These are phyloP conservation scores for Drosophila pegasa DNA, from an alignment of 2,888 invertebrate species.

Conservation along the genomic window DNA sequence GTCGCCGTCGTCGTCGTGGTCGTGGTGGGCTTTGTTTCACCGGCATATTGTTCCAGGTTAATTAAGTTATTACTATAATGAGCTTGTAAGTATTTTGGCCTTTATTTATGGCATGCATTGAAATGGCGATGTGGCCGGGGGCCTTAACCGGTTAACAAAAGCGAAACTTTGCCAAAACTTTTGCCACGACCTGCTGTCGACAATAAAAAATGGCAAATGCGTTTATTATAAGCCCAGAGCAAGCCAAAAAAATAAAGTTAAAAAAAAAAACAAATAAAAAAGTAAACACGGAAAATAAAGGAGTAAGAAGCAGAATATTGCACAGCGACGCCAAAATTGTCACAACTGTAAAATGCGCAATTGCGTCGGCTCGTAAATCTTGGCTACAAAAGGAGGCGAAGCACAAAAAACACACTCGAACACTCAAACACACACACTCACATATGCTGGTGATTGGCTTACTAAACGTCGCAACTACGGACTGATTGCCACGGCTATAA, in stretches of 20 bases:
- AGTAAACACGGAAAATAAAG: conserved; percentile 18
- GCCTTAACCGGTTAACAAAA: conserved; percentile 44
- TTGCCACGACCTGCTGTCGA: conserved; percentile 43
- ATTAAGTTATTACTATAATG: conserved; percentile 81
- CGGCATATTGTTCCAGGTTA: conserved; percentile 80
- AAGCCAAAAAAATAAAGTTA: not conserved
- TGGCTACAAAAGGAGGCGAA: conserved; percentile 48
- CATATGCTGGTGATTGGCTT: conserved; percentile 58
- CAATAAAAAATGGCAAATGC: conserved; percentile 51
- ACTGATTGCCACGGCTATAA: conserved; percentile 67
- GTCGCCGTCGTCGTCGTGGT: conserved; percentile 28
- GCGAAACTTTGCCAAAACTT: conserved; percentile 49
- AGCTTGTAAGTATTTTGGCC: conserved; percentile 73
- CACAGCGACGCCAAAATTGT: conserved; percentile 77
- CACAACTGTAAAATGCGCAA: conserved; percentile 80
- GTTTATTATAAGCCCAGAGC: conserved; percentile 64
- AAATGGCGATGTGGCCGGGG: conserved; percentile 3
- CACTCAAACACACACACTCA: conserved; percentile 14
- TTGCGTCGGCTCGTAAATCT: conserved; percentile 78
- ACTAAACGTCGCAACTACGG: conserved; percentile 69
- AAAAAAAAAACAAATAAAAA: too few relatives aligned
- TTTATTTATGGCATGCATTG: conserved; percentile 74
- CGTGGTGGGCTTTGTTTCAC: conserved; percentile 40
- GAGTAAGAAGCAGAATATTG: conserved; percentile 48
- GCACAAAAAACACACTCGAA: conserved; percentile 20